Conservation (phyloP, 2,797 vertebrate genomes). For the Phalanger gymnotis region DNA sequence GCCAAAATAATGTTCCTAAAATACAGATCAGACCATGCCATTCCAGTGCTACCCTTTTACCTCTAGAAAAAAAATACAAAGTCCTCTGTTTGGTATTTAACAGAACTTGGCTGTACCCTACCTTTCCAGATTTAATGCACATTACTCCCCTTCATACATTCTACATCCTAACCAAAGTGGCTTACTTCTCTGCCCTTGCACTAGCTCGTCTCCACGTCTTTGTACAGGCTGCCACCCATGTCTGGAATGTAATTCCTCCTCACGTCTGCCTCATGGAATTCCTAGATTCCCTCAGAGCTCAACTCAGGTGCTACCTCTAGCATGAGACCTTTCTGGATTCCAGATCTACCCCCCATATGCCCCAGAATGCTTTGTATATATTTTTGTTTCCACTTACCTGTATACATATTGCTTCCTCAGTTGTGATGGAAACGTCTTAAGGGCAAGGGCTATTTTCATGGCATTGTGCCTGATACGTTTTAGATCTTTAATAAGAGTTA, state of each 20-base stretch:
- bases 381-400: background rate
- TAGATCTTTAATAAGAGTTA: background rate
- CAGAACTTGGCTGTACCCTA: background rate
- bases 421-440: background rate
- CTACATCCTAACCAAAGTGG: background rate
- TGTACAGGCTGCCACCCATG: background rate
- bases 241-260: background rate
- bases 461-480: background rate
- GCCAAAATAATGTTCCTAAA: background rate
- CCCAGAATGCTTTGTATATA: background rate
- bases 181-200: background rate
- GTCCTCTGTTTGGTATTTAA: background rate
- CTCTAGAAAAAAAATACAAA: background rate
- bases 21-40: background rate
- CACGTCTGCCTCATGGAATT: background rate
- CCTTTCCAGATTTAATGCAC: background rate
- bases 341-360: too few relatives aligned
- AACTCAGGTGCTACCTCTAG: background rate
- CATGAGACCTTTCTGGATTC: background rate
- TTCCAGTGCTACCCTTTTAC: background rate
- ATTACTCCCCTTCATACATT: background rate
- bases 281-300: background rate
- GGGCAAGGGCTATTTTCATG: background rate
- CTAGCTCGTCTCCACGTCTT: background rate
- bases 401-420: background rate